These are phyloP conservation scores for Pygmarrhopalites habei DNA, from an alignment of 1,140 invertebrate genomes.

Conservation along the genomic window DNA sequence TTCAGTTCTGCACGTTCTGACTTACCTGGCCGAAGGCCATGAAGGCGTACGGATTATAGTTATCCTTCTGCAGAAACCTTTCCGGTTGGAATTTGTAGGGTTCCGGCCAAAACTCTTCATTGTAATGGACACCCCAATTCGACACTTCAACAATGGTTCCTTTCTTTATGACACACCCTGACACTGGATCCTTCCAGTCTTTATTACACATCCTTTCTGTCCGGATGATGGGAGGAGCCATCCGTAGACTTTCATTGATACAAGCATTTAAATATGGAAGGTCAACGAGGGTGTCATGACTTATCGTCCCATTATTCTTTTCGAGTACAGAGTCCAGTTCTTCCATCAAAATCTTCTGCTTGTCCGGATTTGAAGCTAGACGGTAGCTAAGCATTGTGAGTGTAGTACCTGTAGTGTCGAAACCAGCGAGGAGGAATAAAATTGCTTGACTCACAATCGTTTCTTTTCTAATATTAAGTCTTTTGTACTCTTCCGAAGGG, in stretches of 20 bases:
- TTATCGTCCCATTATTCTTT: conserved; percentile 33
- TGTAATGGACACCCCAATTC: conserved; percentile 13
- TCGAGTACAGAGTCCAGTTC: conserved; percentile 37
- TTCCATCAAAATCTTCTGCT: conserved; percentile 33
- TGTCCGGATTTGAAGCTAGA: conserved; percentile 30
- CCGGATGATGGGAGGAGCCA: conserved; percentile 26
- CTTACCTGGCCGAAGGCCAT: conserved; percentile 23
- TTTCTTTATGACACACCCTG: conserved; percentile 41
- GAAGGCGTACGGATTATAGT: conserved; percentile 23
- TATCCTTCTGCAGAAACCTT: conserved; percentile 26
- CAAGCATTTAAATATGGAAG: conserved; percentile 36
- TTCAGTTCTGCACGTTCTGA: too few relatives aligned
- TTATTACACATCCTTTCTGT: conserved; percentile 25
- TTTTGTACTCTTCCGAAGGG: conserved; percentile 15
- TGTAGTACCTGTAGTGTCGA: conserved; percentile 36
- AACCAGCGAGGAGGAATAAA: conserved; percentile 40
- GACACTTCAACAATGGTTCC: conserved; percentile 18
- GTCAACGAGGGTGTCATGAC: conserved; percentile 31
- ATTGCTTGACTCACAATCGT: conserved; percentile 38
- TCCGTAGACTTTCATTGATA: conserved; percentile 35
- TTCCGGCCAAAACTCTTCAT: conserved; percentile 19
- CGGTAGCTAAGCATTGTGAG: conserved; percentile 33
- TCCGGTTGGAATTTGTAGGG: conserved; percentile 25
- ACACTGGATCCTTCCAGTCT: conserved; percentile 46
- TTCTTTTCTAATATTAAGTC: conserved; percentile 20